phyloP scores from a whole-genome alignment of 1,140 invertebrate species.

The Caerostris darwini region DNA sequence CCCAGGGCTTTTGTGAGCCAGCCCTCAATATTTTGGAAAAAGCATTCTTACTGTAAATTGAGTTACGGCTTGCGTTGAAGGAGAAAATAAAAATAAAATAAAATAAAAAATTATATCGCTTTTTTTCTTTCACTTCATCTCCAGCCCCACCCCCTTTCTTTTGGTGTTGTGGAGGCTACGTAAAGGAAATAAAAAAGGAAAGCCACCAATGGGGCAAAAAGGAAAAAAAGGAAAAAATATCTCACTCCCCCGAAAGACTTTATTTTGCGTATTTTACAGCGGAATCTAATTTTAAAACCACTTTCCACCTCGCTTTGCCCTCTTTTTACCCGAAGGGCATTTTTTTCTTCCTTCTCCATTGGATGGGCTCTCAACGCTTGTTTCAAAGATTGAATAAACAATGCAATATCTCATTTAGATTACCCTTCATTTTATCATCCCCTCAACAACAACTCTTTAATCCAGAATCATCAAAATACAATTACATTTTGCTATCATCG shows the following conservation, averaged over 20 bases:
- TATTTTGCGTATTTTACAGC: conserved; percentile 60
- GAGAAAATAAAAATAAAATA: too few species aligned
- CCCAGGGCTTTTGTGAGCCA: background rate
- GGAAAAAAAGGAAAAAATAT: too few species aligned
- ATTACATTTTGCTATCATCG: too few species aligned
- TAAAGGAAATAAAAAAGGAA: conserved; percentile 14
- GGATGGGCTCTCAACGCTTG: too few species aligned
- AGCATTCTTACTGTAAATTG: conserved; percentile 50
- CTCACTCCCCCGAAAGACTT: conserved; percentile 29
- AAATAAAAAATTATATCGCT: background rate
- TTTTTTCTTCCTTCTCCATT: background rate
- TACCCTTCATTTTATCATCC: too few species aligned
- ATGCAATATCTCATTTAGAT: too few species aligned
- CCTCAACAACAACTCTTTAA: too few species aligned
- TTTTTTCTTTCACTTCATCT: background rate
- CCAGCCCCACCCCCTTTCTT: background rate
- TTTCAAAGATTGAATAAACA: too few species aligned
- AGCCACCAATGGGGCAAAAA: background rate
- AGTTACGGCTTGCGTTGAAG: conserved; percentile 52
- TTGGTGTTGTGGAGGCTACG: conserved; percentile 18
- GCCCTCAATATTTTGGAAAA: conserved; percentile 47
- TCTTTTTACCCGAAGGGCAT: conserved; percentile 13
- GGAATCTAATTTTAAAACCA: conserved; percentile 72
- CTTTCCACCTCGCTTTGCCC: conserved; percentile 56
- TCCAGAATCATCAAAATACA: too few species aligned